Base-by-base conservation (phyloP, 1,140 invertebrate species). In the Bombus affinis region DNA sequence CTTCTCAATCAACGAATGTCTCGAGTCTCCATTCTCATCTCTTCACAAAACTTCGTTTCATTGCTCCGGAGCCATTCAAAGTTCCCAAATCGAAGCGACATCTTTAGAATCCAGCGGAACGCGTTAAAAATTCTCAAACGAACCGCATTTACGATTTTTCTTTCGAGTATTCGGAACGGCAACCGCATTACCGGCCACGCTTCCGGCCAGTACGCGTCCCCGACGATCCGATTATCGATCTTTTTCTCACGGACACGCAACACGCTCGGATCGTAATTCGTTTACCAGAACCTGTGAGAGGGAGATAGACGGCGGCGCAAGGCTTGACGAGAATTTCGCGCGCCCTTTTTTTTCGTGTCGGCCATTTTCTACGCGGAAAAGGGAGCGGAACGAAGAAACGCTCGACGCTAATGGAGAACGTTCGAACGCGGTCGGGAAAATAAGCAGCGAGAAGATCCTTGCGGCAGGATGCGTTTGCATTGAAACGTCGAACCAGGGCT, bases 341-440 rank as follows among this genome's bases (percentile, higher is more conserved):
- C 53, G 70, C 53, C 82, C 81, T 82, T 59, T 57, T 62, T 71
- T 32, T 32, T 42, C 37, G 39, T 37, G 66, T 68, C 37, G 72
- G 77, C 81, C 83, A 86, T 89, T 90, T 84, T 78, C 79, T 65
- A 35, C 68, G 66, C 25, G 65, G 73, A 87, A 73, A 79, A 87
- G 78, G 39, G 59, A 79, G 68, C 39, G 71, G 77, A 68, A 68
- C 59, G 85, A 72, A 76, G 85, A 89, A 90, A 89, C 88, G 88
- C 84, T 89, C 89, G 88, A 89, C 88, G 87, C 88, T 90, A 90
- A 90, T 90, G 89, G 89, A 88, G 89, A 88, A 87, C 81, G 86
- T 90, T 90, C 89, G 89, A 89, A 89, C 87, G 88, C 75, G 87
- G 76, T 75, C n/a, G 35, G 85, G 78, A 90, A 89, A 89, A 90